phyloP scores from a whole-genome alignment of 2,888 invertebrate species.

The Agriopis leucophaearia region DNA sequence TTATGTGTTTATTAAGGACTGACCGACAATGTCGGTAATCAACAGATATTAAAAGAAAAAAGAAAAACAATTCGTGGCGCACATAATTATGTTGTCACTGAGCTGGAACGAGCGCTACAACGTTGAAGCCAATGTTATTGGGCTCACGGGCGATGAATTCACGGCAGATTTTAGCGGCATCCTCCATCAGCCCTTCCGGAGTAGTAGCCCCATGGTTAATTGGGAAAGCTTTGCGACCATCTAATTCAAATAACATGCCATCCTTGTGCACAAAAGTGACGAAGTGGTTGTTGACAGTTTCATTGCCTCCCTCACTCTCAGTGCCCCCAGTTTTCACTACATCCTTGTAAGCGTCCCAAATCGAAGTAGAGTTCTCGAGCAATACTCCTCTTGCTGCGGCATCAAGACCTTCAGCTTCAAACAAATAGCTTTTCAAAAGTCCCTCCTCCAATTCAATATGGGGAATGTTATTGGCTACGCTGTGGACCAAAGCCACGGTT shows the following conservation, averaged over 20 bases:
- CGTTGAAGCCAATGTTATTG: constrained; percentile 94
- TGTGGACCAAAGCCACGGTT: constrained; percentile 97
- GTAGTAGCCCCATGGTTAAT: constrained; percentile 93
- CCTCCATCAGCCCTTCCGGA: constrained; percentile 91
- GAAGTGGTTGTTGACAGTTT: constrained; percentile 94
- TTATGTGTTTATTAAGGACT: constrained; percentile 47
- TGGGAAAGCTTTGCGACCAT: constrained; percentile 88
- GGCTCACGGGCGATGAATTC: constrained; percentile 95
- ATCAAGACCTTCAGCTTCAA: constrained; percentile 88
- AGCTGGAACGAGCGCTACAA: constrained; percentile 91
- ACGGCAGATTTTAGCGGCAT: constrained; percentile 93
- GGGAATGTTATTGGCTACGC: constrained; percentile 95
- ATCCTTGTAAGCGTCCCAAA: constrained; percentile 93
- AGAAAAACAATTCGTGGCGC: constrained; percentile 16
- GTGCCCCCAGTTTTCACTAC: constrained; percentile 93
- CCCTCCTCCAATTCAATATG: constrained; percentile 89
- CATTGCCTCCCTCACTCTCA: constrained; percentile 88
- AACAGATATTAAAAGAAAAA: constrained; percentile 30
- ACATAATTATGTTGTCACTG: constrained; percentile 50
- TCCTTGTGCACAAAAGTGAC: constrained; percentile 94
- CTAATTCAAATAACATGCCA: constrained; percentile 93
- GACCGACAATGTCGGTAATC: constrained; percentile 41
- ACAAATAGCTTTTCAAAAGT: constrained; percentile 91
- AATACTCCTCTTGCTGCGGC: constrained; percentile 92
- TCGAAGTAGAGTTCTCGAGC: constrained; percentile 89